phyloP scores from a whole-genome alignment of 2,113 vertebrate species.

The Equus przewalskii region DNA sequence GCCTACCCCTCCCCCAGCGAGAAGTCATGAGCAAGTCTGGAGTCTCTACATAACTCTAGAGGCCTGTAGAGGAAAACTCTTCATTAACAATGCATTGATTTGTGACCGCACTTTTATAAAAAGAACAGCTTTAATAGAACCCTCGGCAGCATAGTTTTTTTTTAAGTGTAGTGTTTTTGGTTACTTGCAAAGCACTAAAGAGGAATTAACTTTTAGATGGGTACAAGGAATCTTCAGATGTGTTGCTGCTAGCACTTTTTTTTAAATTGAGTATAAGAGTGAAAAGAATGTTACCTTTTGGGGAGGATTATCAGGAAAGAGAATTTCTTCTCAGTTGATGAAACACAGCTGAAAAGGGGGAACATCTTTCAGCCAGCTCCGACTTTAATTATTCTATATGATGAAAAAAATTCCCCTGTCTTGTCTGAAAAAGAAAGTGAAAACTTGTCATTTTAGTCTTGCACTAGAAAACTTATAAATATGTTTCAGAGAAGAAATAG shows the following conservation, averaged over 20 bases:
- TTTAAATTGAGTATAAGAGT: not conserved
- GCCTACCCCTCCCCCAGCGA: not conserved
- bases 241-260: constrained; percentile 62
- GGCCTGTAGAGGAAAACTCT: constrained; percentile 32
- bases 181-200: constrained; percentile 53
- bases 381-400: constrained; percentile 65
- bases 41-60: not conserved
- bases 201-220: constrained; percentile 68
- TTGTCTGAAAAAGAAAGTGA: constrained; percentile 46
- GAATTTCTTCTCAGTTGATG: constrained; percentile 65
- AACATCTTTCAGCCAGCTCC: constrained; percentile 54
- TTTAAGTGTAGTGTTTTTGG: constrained; percentile 43
- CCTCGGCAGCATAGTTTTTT: not conserved
- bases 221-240: constrained; percentile 49
- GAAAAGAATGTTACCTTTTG: constrained; percentile 74
- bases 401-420: constrained; percentile 9
- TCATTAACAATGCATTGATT: constrained; percentile 74
- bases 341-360: not conserved
- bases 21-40: constrained; percentile 20
- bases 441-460: constrained; percentile 58
- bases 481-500: not conserved
- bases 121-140: constrained; percentile 70
- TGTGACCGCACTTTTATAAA: constrained; percentile 75
- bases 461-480: constrained; percentile 30
- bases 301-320: constrained; percentile 62